These are phyloP conservation scores for Oryctes rhinoceros DNA, from an alignment of 1,140 invertebrate genomes.

Conservation along the genomic window DNA sequence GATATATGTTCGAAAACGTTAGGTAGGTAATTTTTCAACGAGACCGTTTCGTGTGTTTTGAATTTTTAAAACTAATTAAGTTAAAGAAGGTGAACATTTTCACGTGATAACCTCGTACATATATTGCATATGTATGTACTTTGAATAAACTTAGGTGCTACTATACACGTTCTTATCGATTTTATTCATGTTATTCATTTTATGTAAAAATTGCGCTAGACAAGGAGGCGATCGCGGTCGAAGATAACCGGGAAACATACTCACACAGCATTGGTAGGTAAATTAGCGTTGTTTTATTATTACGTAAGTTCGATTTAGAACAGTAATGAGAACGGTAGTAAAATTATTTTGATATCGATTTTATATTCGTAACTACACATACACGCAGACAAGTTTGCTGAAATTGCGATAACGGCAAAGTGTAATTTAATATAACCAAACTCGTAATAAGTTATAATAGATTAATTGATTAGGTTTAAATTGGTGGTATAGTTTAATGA, in stretches of 20 bases:
- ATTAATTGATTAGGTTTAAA: conserved; percentile 28
- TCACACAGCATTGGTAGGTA: not conserved
- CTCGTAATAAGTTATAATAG: conserved; percentile 21
- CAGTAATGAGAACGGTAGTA: not conserved
- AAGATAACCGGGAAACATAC: conserved; percentile 16
- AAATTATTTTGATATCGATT: conserved; percentile 20
- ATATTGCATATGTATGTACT: conserved; percentile 6
- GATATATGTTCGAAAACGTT: too few species aligned
- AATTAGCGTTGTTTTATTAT: conserved; percentile 27
- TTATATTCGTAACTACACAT: not conserved
- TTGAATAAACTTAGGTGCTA: not conserved
- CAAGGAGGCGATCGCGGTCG: not conserved
- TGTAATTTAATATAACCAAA: conserved; percentile 14
- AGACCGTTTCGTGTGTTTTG: too few species aligned
- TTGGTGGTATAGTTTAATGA: not conserved
- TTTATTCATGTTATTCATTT: conserved; percentile 14
- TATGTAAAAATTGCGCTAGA: conserved; percentile 30
- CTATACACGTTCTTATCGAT: conserved; percentile 19
- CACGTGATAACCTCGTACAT: too few species aligned
- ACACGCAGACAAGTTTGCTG: not conserved
- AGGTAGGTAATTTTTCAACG: too few species aligned
- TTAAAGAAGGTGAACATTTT: too few species aligned
- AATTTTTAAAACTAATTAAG: too few species aligned
- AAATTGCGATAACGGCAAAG: not conserved
- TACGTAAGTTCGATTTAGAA: conserved; percentile 25